Evolutionary conservation across 2,113 vertebrate genomes (phyloP).

Genomic region (Chaetops frenatus): DNA sequence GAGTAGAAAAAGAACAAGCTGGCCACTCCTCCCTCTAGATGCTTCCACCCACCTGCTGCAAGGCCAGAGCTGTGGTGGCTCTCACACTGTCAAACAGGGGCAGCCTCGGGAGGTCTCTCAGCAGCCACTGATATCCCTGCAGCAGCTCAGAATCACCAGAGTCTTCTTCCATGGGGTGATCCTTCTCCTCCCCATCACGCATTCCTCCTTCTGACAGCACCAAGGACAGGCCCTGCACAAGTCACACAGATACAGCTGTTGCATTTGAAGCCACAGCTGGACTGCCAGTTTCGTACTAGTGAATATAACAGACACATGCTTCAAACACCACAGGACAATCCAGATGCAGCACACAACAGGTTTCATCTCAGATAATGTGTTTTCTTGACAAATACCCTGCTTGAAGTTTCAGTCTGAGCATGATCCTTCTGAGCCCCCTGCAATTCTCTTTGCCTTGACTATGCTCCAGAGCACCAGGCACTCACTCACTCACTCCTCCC

Average conservation of each 20-base stretch:
- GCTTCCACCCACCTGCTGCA: constrained; percentile 83
- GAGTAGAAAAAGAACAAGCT: neutral
- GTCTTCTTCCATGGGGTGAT: constrained; percentile 91
- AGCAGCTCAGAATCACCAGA: constrained; percentile 79
- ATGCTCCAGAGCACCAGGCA: neutral
- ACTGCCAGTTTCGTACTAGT: neutral
- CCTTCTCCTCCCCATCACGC: constrained; percentile 88
- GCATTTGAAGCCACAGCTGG: neutral
- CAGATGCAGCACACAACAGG: neutral
- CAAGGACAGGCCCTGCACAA: constrained; percentile 85
- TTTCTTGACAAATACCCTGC: neutral
- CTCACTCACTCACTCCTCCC: neutral
- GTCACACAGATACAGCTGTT: neutral
- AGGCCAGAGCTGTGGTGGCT: constrained; percentile 84
- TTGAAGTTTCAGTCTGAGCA: neutral
- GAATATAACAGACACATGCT: neutral
- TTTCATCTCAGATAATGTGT: neutral
- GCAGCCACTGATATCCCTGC: constrained; percentile 91
- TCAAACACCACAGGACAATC: accelerated
- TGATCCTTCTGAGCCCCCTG: neutral
- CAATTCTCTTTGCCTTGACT: neutral
- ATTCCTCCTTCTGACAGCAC: constrained; percentile 87
- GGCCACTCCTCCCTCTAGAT: neutral
- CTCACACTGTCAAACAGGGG: constrained; percentile 90
- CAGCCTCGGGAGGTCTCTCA: constrained; percentile 88